Evolutionary conservation across 2,113 vertebrate genomes (phyloP), one percentile per base, ranked within the genome.

Genomic region (Zapus hudsonius): DNA sequence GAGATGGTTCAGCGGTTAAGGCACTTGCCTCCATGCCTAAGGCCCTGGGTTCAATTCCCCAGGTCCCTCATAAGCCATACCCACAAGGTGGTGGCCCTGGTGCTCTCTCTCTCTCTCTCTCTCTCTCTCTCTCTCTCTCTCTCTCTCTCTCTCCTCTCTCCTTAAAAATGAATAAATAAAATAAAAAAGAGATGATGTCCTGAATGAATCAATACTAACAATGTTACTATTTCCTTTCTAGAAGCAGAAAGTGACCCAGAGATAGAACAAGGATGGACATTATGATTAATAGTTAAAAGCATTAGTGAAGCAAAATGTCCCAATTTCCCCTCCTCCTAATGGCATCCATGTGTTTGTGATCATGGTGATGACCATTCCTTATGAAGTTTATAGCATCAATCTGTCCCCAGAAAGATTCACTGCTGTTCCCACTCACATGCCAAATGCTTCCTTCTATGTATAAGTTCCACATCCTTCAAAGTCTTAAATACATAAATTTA

Each of bases 271-370:
- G 29, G 83, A 95, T 96, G 94, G 79, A 55, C 38, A 94, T 95
- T 91, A 61, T 84, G 73, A 96, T 66, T 87, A 96, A 96, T 70
- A 95, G 82, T 96, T 95, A 96, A 96, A 97, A 88, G 93, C 92
- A 96, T 95, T 97, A 97, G 90, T 27, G 23, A 98, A 97, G 94
- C 97, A 96, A 97, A 96, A 97, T 96, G 75, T 95, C 93, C 96
- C 84, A 92, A 97, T 98, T 95, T 57, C 85, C 84, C 47, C 59
- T 84, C 78, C 89, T 85, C 42, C 82, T 97, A 97, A 97, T 96
- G 95, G 94, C 87, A 93, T 96, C 97, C 98, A 97, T 95, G 81
- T 96, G 92, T 95, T 97, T 94, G 91, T 87, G 55, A 95, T 96
- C 95, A 86, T 93, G 57, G 80, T 38, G 88, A 76, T 38, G 86